Evolutionary conservation across 2,797 vertebrate genomes (phyloP), one percentile per base, ranked within the genome.

Genomic region (Epinephelus malabaricus): DNA sequence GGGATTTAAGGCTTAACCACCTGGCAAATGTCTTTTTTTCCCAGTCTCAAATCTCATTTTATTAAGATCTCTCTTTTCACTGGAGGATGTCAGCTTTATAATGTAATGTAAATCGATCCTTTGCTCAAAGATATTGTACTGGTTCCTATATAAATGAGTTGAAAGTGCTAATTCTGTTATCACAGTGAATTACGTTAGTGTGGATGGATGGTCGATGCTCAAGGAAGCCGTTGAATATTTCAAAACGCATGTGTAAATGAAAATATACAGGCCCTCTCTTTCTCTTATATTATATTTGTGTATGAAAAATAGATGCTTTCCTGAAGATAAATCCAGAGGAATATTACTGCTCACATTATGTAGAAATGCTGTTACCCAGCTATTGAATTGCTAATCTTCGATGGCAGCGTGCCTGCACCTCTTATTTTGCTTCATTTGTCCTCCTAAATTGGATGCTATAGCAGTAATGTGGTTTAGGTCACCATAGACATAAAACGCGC

Each of bases 331-430:
- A 94, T 92, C 88, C 85, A 79, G 83, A 68, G 65, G 78, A 93
- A 92, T 92, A 92, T 90, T 88, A 90, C 72, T 81, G 79, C 82
- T 90, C 83, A 78, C 80, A 86, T 91, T 91, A 90, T 86, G 90
- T 53, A 76, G 76, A 86, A 84, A 81, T 72, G 73, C 69, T 18
- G 49, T 76, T 77, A 61, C 74, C 62, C 75, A 77, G 78, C 83
- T 81, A 84, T 85, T 89, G 79, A 88, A 89, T 87, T 79, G 83
- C 84, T 88, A 87, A 89, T 91, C 84, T 83, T 58, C 59, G 62
- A 87, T n/a, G 65, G n/a, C 23, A 46, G 54, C 23, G 59, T 54
- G 80, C 75, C 86, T 81, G 75, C 81, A 56, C 69, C 79, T 78
- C 79, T 86, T 82, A 82, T 88, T 91, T 88, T 83, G 89, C 76